Base-by-base conservation (phyloP, 2,888 invertebrate species). In the Ennomos quercinarius region DNA sequence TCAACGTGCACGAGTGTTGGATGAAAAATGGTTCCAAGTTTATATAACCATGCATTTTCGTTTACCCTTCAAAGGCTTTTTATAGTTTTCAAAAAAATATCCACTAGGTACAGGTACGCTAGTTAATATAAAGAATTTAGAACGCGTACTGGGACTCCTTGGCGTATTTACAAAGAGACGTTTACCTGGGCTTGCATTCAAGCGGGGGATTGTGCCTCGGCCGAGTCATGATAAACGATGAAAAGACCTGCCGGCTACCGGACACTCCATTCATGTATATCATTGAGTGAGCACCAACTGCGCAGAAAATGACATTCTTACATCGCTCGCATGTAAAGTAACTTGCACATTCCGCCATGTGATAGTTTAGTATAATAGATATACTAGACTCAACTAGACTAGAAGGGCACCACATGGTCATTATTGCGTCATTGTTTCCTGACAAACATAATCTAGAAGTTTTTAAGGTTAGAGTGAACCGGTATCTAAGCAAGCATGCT, bases 201-300 rank as follows among this genome's bases (percentile, higher is more conserved):
- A 68, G 70, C 71, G 55, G 63, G 61, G 78, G 76, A 84, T 87
- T 89, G 85, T 87, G 80, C 71, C 65, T 77, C 84, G 78, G 77
- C 78, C 83, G 40, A 78, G 66, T 80, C 79, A 75, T 82, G 86
- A 84, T 87, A 87, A 84, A 81, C 85, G 78, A 73, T 89, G 87
- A 89, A 89, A 85, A 83, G 84, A 84, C 77, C 73, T 41, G 54
- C 34, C 55, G 37, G 44, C 51, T 36, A 71, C 83, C 80, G 89
- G 90, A 89, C 89, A 89, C 82, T 86, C 83, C 77, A 87, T 85
- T 88, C 87, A 85, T 84, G 86, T 83, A 81, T 84, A 84, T 83
- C 84, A 87, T 83, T 84, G 83, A 87, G 81, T 77, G 71, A 68
- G 72, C 69, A 61, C 80, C 78, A 83, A 81, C 81, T 78, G 79